Percentiles rank a stretch among this genome's conserved stretches.
phyloP scores from a whole-genome alignment of 92 coral and sea anemone species.

The Pocillopora grandis region DNA sequence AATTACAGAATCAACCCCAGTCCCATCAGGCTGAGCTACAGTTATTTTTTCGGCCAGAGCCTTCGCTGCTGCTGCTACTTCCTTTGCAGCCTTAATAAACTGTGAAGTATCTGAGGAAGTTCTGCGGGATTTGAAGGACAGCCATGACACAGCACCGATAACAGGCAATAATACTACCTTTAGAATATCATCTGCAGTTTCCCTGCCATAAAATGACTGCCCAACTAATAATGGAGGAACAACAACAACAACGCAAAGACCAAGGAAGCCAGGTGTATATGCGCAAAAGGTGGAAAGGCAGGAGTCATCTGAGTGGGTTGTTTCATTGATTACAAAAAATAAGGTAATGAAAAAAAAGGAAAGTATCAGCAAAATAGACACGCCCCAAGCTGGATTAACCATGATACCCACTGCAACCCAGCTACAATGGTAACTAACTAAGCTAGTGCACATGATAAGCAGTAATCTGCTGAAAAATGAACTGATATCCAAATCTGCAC shows the following conservation, averaged over 20 bases:
- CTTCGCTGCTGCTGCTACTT: no score
- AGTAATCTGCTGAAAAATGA: not conserved
- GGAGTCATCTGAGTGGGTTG: not conserved
- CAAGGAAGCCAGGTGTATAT: not conserved
- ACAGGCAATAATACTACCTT: not conserved
- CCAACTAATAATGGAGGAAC: conserved; percentile 13
- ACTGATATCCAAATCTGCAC: not conserved
- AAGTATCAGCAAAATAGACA: conserved; percentile 4
- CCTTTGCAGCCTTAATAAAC: no score
- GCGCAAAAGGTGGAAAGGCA: not conserved
- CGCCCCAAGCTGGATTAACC: conserved; percentile 19
- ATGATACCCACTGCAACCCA: conserved; percentile 25
- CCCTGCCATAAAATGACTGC: conserved; percentile 21
- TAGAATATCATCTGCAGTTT: conserved; percentile 8
- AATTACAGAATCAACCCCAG: no score
- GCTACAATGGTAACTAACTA: not conserved
- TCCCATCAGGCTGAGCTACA: no score
- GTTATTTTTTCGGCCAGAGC: no score
- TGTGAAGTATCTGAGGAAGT: not conserved
- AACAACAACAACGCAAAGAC: conserved; percentile 7
- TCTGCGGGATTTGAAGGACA: not conserved
- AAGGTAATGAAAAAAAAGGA: not conserved
- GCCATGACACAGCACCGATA: not conserved
- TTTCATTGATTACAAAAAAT: not conserved
- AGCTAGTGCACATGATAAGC: not conserved